Percentiles rank a stretch among this genome's conserved stretches.
Conservation (phyloP, 2,797 vertebrate species). For the Arrhamphus sclerolepis region DNA sequence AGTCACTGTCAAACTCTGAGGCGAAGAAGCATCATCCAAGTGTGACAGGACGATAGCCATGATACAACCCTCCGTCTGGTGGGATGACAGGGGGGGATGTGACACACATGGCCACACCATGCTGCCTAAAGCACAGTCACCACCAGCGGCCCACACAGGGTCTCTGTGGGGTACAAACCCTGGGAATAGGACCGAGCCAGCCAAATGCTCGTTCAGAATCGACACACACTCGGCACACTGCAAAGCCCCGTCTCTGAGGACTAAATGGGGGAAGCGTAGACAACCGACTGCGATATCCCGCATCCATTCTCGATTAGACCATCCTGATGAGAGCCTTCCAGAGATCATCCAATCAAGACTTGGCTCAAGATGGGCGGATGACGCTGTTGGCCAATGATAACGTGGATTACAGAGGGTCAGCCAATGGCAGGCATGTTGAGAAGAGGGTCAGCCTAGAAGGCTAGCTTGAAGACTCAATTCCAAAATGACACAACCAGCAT, state of each 20-base stretch:
- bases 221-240: slow-evolving; percentile 37
- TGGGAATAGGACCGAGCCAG: slow-evolving; percentile 49
- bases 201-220: slow-evolving; percentile 62
- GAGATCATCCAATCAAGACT: slow-evolving; percentile 67
- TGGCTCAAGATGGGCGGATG: slow-evolving; percentile 49
- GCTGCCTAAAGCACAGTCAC: slow-evolving; percentile 68
- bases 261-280: slow-evolving; percentile 41
- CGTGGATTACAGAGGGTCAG: slow-evolving; percentile 65
- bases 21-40: slow-evolving; percentile 73
- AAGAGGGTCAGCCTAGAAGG: slow-evolving; percentile 69
- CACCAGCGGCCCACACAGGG: slow-evolving; percentile 74
- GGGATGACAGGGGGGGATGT: slow-evolving; percentile 70
- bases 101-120: slow-evolving; percentile 77
- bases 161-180: slow-evolving; percentile 63
- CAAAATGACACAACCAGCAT: slow-evolving; percentile 77
- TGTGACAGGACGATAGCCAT: slow-evolving; percentile 78
- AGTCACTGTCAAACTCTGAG: slow-evolving; percentile 71
- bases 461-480: slow-evolving; percentile 60
- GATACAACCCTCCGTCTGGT: slow-evolving; percentile 79
- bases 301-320: slow-evolving; percentile 54
- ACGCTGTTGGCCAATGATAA: slow-evolving; percentile 71
- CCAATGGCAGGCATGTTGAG: slow-evolving; percentile 70
- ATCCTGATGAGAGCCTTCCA: slow-evolving; percentile 62
- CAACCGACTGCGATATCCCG: slow-evolving; percentile 44
- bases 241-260: slow-evolving; percentile 40